Conservation (phyloP, 2,888 invertebrate species). For the Patella caerulea region DNA sequence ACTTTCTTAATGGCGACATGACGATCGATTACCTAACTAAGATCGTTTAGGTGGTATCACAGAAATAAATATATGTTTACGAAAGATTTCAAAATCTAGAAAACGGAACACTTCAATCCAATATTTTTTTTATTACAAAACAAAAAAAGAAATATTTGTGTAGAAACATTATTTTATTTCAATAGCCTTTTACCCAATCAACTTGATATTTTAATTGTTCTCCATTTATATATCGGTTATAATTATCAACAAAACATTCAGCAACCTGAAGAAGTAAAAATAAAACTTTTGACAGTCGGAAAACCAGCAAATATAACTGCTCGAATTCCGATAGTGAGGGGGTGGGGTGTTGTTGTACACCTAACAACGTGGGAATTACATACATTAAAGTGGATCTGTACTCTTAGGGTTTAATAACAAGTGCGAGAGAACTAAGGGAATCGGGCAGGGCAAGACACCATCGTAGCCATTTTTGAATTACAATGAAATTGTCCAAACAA, state of each 20-base stretch:
- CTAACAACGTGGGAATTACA: no score
- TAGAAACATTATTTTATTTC: not conserved
- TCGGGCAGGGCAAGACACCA: not conserved
- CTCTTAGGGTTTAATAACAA: no score
- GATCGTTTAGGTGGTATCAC: no score
- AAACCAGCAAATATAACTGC: not conserved
- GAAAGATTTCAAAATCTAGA: no score
- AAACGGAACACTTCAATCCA: no score
- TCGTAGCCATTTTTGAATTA: not conserved
- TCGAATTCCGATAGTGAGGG: not conserved
- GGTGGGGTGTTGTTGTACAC: not conserved
- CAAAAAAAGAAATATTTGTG: no score
- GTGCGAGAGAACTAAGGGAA: no score
- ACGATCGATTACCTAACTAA: no score
- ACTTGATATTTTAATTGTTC: constrained; percentile 69
- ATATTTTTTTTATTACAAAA: no score
- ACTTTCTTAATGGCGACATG: no score
- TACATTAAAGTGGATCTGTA: no score
- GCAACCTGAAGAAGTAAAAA: constrained; percentile 68
- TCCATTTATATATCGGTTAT: constrained; percentile 68
- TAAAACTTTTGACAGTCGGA: not conserved
- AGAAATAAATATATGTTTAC: no score
- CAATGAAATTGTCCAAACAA: not conserved
- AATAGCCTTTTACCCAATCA: constrained; percentile 72
- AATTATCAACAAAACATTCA: constrained; percentile 73